Evolutionary conservation across 30 jellyfish, hydroid and myxozoan species (phyloP).

Genomic region (Aurelia sp.): DNA sequence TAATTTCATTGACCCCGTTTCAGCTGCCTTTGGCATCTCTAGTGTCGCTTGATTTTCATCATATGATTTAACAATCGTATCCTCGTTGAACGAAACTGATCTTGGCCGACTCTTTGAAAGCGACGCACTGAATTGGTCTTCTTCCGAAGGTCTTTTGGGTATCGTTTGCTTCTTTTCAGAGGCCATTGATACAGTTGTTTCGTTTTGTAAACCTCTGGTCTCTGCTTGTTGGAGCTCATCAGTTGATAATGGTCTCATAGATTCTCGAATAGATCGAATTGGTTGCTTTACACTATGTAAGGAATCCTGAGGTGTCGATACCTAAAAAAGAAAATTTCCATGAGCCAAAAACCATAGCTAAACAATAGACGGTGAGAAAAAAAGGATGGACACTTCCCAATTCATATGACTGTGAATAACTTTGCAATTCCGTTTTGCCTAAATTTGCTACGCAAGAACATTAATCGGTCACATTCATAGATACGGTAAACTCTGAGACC

Average conservation of each 20-base stretch:
- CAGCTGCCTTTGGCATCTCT: background rate
- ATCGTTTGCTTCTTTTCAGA: background rate
- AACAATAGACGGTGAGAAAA: too few relatives aligned
- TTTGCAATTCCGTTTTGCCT: too few relatives aligned
- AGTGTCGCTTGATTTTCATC: constrained; percentile 10
- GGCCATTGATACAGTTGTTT: background rate
- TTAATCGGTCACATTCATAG: too few relatives aligned
- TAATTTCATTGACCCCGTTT: constrained; percentile 3
- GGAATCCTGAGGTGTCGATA: constrained; percentile 12
- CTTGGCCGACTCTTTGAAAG: background rate
- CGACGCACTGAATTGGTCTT: too few relatives aligned
- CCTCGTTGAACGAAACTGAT: constrained; percentile 64
- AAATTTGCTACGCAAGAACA: too few relatives aligned
- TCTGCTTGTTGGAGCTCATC: constrained; percentile 1
- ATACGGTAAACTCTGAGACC: too few relatives aligned
- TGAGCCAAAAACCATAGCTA: background rate
- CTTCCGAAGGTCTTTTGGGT: background rate
- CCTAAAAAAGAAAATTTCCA: background rate
- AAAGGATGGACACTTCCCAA: too few relatives aligned
- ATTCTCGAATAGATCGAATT: constrained; percentile 2
- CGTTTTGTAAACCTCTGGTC: background rate
- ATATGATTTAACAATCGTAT: constrained; percentile 13
- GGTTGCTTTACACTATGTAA: constrained; percentile 14
- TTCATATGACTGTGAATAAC: too few relatives aligned
- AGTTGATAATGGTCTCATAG: constrained; percentile 25